Percentiles rank a stretch among this genome's conserved stretches.
phyloP scores from a whole-genome alignment of 2,113 vertebrate species.

The Ptilorrhoa leucosticta region DNA sequence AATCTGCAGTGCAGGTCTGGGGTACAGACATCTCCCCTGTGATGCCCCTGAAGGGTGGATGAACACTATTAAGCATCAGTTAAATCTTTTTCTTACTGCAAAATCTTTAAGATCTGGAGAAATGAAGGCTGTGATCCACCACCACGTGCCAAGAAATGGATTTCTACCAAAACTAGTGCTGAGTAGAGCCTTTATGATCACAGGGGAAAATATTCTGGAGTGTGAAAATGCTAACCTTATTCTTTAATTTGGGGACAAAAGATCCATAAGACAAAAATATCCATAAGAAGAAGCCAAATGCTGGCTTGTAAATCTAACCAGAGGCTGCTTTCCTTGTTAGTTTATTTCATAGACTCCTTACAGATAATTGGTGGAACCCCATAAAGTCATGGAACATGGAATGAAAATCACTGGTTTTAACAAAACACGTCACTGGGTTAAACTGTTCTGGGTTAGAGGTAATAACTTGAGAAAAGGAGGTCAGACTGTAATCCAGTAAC shows the following conservation, averaged over 20 bases:
- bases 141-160: background rate
- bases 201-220: background rate
- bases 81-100: background rate
- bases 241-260: background rate
- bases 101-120: background rate
- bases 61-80: background rate
- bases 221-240: background rate
- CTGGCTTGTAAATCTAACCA: background rate
- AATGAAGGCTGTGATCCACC: background rate
- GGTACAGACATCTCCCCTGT: background rate
- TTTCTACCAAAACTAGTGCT: background rate
- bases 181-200: background rate
- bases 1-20: background rate
- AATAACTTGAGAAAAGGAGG: background rate
- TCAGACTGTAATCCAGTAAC: background rate
- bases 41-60: background rate
- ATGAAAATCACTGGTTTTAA: background rate
- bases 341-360: background rate
- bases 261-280: no score
- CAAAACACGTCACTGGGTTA: background rate
- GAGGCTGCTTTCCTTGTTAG: background rate
- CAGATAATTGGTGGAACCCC: background rate
- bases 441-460: background rate
- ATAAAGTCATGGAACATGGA: background rate
- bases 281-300: background rate